A percentile compares a stretch with the other conserved stretches of the same genome.
Evolutionary conservation across 2,113 vertebrate species (phyloP).

Genomic region (Acrocephalus kingi): DNA sequence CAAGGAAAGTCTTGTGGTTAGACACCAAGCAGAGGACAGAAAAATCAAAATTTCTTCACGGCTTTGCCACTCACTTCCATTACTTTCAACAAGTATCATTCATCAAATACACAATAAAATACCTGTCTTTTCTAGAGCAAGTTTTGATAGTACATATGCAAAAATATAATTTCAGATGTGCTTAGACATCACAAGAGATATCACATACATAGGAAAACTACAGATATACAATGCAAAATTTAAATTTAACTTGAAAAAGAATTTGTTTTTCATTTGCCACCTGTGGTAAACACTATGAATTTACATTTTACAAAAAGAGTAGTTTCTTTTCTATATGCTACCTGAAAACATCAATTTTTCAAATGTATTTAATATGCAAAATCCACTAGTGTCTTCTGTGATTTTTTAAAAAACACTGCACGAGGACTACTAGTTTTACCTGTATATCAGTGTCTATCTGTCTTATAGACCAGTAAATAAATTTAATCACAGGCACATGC

Average conservation of each 20-base stretch:
- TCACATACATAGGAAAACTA: neutral
- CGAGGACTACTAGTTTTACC: slow-evolving; percentile 64
- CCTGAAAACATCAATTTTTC: neutral
- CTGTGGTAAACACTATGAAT: neutral
- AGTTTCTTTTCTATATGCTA: neutral
- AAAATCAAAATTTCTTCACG: neutral
- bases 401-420: neutral
- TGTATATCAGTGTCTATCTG: slow-evolving; percentile 78
- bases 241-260: neutral
- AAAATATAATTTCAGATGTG: neutral
- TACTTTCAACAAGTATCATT: neutral
- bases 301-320: neutral
- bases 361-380: neutral
- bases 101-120: neutral
- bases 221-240: neutral
- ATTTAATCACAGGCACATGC: slow-evolving; percentile 78
- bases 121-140: neutral
- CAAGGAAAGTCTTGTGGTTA: neutral
- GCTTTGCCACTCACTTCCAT: neutral
- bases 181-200: neutral
- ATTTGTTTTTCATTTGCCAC: neutral
- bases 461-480: slow-evolving; percentile 83
- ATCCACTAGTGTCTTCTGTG: neutral
- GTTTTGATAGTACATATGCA: neutral
- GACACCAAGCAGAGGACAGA: neutral